A percentile compares a stretch with the other conserved stretches of the same genome.
Evolutionary conservation across 37 sponge, comb jelly and placozoan genomes (phyloP).

Genomic region (Ephydatia muelleri): DNA sequence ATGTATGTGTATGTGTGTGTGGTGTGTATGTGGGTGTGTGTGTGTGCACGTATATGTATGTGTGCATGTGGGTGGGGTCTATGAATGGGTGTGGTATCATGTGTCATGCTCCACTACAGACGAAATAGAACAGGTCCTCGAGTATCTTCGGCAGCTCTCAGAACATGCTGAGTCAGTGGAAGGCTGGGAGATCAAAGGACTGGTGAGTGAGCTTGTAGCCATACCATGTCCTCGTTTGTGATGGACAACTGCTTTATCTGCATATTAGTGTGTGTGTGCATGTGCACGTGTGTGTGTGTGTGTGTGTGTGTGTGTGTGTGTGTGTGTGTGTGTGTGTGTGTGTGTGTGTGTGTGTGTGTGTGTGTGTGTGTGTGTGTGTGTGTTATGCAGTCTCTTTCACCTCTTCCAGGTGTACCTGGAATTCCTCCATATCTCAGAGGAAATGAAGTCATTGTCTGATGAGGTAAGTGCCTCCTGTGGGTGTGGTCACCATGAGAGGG

Average conservation of each 20-base stretch:
- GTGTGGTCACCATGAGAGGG: not conserved
- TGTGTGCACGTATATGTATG: not conserved
- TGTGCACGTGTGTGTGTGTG: too few relatives aligned
- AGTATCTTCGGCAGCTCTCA: conserved; percentile 38
- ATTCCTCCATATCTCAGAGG: conserved; percentile 33
- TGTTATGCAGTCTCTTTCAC: too few relatives aligned
- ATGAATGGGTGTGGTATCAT: not conserved
- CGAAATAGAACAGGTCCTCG: conserved; percentile 26
- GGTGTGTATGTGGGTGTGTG: not conserved
- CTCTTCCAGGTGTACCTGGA: conserved; percentile 47
- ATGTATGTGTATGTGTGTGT: conserved; percentile 20
- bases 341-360: too few relatives aligned
- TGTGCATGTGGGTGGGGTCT: not conserved
- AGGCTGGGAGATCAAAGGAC: conserved; percentile 66
- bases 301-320: too few relatives aligned
- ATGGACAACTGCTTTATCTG: too few relatives aligned
- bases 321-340: too few relatives aligned
- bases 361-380: too few relatives aligned
- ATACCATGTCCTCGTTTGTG: too few relatives aligned
- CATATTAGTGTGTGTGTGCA: too few relatives aligned
- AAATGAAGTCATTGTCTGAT: conserved; percentile 14
- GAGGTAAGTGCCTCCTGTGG: not conserved
- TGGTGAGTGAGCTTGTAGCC: conserved; percentile 35
- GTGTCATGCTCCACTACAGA: conserved; percentile 11
- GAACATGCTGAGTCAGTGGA: not conserved